phyloP scores from a whole-genome alignment of 2,113 vertebrate species.

The Dryoscopus gambensis region DNA sequence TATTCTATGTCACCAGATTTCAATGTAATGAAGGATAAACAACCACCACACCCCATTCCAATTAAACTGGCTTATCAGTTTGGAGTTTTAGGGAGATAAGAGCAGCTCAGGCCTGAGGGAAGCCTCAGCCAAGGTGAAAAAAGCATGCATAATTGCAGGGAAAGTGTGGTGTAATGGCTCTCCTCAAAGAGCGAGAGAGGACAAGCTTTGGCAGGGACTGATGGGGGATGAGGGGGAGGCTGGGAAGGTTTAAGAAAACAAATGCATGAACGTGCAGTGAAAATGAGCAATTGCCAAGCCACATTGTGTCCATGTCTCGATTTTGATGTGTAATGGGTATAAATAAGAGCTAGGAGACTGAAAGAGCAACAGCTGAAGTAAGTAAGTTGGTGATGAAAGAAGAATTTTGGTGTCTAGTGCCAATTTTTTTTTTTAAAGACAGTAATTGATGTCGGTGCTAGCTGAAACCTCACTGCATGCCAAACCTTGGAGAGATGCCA shows the following conservation, averaged over 20 bases:
- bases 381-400: not conserved
- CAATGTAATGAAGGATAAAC: not conserved
- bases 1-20: not conserved
- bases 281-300: not conserved
- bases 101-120: not conserved
- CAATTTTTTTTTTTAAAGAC: not conserved
- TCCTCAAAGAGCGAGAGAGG: not conserved
- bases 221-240: too few relatives aligned
- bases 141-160: not conserved
- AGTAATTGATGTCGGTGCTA: not conserved
- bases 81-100: not conserved
- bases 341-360: not conserved
- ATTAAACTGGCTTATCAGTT: not conserved
- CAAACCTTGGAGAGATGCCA: not conserved
- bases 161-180: not conserved
- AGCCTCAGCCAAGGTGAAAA: constrained; percentile 3
- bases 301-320: not conserved
- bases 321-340: not conserved
- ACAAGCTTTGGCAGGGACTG: not conserved
- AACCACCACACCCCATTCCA: not conserved
- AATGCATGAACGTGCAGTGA: not conserved
- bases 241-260: not conserved
- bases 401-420: not conserved
- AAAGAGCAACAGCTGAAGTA: not conserved
- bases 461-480: not conserved